Conservation (phyloP, 2,113 vertebrate genomes). For the Antennarius striatus region DNA sequence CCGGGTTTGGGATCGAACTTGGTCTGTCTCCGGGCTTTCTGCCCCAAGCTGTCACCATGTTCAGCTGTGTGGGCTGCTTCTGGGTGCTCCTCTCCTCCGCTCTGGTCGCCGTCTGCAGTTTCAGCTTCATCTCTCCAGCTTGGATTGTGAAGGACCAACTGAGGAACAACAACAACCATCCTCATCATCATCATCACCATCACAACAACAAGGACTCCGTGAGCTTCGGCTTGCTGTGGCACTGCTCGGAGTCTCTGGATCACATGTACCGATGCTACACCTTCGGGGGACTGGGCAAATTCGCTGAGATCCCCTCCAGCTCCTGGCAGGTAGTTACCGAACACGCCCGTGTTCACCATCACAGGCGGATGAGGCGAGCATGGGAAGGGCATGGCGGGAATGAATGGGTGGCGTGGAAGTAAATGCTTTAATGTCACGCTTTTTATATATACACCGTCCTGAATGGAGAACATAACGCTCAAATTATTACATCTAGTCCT, state of each 20-base stretch:
- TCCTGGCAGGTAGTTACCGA: conserved; percentile 87
- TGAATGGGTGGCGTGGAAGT: too few relatives aligned
- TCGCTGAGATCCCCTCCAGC: conserved; percentile 87
- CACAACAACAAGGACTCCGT: conserved; percentile 76
- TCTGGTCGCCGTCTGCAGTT: conserved; percentile 85
- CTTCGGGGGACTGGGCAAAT: conserved; percentile 83
- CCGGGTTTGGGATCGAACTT: conserved; percentile 70
- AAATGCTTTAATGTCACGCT: too few relatives aligned
- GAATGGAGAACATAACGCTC: too few relatives aligned
- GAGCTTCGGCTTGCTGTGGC: conserved; percentile 89
- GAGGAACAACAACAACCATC: conserved; percentile 56
- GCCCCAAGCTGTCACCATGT: conserved; percentile 84
- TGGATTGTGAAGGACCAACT: conserved; percentile 85
- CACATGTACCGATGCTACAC: conserved; percentile 84
- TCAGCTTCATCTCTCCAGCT: conserved; percentile 88
- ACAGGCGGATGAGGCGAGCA: too few relatives aligned
- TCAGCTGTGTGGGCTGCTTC: conserved; percentile 88
- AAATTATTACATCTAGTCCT: too few relatives aligned
- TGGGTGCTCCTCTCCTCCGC: conserved; percentile 88
- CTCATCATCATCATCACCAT: conserved; percentile 25
- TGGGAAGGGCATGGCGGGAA: too few relatives aligned
- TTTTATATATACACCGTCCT: too few relatives aligned
- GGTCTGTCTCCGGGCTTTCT: conserved; percentile 73
- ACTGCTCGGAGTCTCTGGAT: conserved; percentile 84
- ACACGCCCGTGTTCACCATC: conserved; percentile 13